Base-by-base conservation (phyloP, 2,888 invertebrate genomes). In the Melanchra persicariae region DNA sequence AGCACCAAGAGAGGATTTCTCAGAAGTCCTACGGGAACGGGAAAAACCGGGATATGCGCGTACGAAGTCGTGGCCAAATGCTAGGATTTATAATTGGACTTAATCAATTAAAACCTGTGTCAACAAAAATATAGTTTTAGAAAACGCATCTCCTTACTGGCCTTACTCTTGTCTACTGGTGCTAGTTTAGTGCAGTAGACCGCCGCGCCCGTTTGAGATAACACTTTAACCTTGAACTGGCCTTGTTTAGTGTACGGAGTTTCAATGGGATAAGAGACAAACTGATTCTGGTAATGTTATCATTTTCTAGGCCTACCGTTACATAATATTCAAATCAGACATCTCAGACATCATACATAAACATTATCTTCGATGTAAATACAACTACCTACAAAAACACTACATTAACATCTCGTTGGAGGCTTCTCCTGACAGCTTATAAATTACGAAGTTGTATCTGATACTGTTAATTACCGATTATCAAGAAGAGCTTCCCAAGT, bases 391-490 rank as follows among this genome's bases (percentile, higher is more conserved):
- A 22, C 40, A 45, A 40, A 55, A 52, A 30, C 52, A 68, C 22
- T 57, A 77, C 49, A 74, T 79, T 70, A 82, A 70, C 66, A 60
- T 60, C 47, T 45, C 55, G 26, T 70, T 12, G 26, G n/a, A 40
- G 30, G 45, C 47, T 57, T 62, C 43, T 55, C 55, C 12, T 34
- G 19, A 45, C 47, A 43, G 59, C 54, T 77, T 77, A 59, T 73
- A 67, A 77, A 77, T 77, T 73, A 77, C 30, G 37, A 55, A 73
- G 37, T n/a, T 54, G 19, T 54, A 73, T 67, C 67, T 55, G 65
- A 73, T 78, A 70, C 47, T 43, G 43, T 60, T 75, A 78, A 79
- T 78, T 60, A 74, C 60, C 26, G 40, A 63, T 63, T 61, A 61
- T 58, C n/a, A 57, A 61, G 17, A n/a, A 66, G 58, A 24, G 45